Percentiles rank a stretch among this genome's conserved stretches.
phyloP scores from a whole-genome alignment of 2,797 vertebrate genomes.

The Megaceryle alcyon region DNA sequence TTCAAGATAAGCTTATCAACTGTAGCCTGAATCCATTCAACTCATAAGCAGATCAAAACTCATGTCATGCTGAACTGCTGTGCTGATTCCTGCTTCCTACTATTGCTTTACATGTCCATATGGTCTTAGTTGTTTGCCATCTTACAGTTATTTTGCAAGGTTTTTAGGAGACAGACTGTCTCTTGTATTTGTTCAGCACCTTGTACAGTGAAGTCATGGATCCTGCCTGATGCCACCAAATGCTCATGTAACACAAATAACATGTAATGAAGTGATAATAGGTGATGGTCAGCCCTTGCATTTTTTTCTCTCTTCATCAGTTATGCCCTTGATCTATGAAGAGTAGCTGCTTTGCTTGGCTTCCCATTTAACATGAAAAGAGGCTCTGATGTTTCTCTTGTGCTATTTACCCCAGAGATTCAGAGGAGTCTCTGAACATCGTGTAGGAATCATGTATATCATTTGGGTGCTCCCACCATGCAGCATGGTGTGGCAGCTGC shows the following conservation, averaged over 20 bases:
- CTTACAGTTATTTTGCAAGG: neutral
- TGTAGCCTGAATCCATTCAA: conserved; percentile 46
- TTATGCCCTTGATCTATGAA: neutral
- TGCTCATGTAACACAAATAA: neutral
- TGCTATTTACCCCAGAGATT: neutral
- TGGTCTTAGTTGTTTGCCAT: conserved; percentile 27
- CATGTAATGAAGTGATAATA: neutral
- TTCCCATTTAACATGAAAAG: neutral
- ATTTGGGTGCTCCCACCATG: accelerated
- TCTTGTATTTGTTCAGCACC: neutral
- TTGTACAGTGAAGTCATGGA: neutral
- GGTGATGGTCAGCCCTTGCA: neutral
- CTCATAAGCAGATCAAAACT: conserved; percentile 13
- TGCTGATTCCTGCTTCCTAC: neutral
- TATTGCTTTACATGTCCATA: neutral
- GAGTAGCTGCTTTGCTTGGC: neutral
- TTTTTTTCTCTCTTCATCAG: neutral
- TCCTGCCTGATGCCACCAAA: neutral
- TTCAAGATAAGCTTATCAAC: conserved; percentile 69
- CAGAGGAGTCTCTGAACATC: neutral
- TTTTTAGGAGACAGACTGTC: neutral
- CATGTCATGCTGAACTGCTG: neutral
- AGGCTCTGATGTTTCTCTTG: neutral
- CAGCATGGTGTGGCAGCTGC: neutral
- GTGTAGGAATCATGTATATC: neutral